A percentile compares a stretch with the other conserved stretches of the same genome.
Conservation (phyloP, 2,888 invertebrate genomes). For the Petrophora chlorosata region DNA sequence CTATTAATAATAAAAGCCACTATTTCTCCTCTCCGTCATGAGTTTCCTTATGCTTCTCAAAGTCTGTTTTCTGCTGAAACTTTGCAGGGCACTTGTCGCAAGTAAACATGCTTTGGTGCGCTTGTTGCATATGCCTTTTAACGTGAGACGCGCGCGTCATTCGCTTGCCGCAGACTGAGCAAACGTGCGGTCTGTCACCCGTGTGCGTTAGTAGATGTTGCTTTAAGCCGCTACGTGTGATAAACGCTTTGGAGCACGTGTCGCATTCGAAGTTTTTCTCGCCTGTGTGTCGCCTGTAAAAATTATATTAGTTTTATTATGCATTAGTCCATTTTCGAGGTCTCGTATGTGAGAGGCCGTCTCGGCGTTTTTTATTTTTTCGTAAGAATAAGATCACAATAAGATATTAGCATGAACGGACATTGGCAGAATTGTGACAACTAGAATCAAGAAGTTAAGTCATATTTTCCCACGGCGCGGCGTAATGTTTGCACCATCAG, state of each 20-base stretch:
- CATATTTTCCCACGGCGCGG: no score
- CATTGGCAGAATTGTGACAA: no score
- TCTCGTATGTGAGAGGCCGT: no score
- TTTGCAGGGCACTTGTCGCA: constrained; percentile 53
- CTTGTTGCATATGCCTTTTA: constrained; percentile 65
- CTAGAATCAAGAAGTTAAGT: no score
- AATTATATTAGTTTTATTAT: neutral
- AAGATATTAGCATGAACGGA: no score
- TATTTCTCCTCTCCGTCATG: constrained; percentile 37
- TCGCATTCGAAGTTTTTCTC: constrained; percentile 76
- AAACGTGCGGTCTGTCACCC: constrained; percentile 68
- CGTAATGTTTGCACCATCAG: no score
- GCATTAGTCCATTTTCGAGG: no score
- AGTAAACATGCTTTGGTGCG: constrained; percentile 48
- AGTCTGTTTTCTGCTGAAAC: constrained; percentile 52
- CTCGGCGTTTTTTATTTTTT: no score
- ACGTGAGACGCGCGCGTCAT: constrained; percentile 71
- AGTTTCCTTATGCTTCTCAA: constrained; percentile 54
- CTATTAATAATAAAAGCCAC: no score
- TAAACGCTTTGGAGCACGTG: constrained; percentile 69
- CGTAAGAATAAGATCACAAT: no score
- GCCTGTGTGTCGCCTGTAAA: constrained; percentile 74
- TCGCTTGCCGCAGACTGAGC: constrained; percentile 66
- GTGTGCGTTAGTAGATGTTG: constrained; percentile 70
- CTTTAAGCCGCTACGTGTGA: constrained; percentile 74